Evolutionary conservation across 2,113 vertebrate genomes (phyloP).

Genomic region (Paracanthobrama guichenoti): DNA sequence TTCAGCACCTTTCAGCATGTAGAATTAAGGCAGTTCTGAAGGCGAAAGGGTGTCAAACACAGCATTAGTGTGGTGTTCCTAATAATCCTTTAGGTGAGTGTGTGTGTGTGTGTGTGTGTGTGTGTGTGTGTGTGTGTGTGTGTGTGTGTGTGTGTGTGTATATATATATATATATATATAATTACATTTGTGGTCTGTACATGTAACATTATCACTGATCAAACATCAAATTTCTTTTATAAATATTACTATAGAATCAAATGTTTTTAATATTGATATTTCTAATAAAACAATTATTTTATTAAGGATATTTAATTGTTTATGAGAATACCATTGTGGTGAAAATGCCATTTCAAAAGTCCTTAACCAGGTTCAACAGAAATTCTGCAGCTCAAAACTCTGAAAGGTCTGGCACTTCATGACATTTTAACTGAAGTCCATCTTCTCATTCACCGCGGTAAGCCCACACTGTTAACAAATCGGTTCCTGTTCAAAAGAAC

Average conservation of each 20-base stretch:
- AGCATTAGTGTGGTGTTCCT: too few relatives aligned
- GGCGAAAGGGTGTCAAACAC: too few relatives aligned
- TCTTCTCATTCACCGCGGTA: conserved; percentile 92
- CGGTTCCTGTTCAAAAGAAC: not conserved
- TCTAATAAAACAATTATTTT: not conserved
- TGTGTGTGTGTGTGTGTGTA: too few relatives aligned
- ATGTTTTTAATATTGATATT: not conserved
- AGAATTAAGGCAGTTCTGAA: too few relatives aligned
- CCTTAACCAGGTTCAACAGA: conserved; percentile 68
- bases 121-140: too few relatives aligned
- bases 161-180: too few relatives aligned
- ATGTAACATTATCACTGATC: not conserved
- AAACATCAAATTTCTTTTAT: not conserved
- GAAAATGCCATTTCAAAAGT: not conserved
- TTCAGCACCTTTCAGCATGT: too few relatives aligned
- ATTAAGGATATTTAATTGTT: not conserved
- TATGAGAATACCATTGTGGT: not conserved
- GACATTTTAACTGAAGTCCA: conserved; percentile 95
- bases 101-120: too few relatives aligned
- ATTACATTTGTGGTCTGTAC: not conserved
- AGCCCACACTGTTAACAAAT: conserved; percentile 35
- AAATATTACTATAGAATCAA: not conserved
- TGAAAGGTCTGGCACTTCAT: conserved; percentile 93
- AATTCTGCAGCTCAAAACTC: conserved; percentile 87
- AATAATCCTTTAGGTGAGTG: too few relatives aligned